These are phyloP conservation scores for Muscidifurax raptorellus DNA, from an alignment of 1,140 invertebrate genomes.

Conservation along the genomic window DNA sequence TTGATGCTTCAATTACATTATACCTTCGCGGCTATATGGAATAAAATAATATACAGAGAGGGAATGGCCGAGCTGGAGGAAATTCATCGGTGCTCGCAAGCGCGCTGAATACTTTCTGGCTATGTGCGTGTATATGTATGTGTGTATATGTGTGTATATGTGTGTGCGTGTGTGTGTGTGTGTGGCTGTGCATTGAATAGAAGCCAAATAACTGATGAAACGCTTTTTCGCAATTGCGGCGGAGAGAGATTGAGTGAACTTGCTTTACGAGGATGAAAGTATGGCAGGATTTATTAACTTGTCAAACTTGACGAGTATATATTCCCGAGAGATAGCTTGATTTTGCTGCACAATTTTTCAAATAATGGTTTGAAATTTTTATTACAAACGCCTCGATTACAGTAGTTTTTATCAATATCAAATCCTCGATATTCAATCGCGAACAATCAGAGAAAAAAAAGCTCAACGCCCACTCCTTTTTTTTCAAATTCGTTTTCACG, in stretches of 20 bases:
- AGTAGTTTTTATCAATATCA: too few relatives aligned
- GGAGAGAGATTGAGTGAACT: neutral
- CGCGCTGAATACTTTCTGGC: neutral
- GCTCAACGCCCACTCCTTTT: neutral
- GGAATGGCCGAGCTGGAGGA: neutral
- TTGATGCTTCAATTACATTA: conserved; percentile 37
- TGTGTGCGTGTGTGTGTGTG: too few relatives aligned
- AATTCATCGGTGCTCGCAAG: neutral
- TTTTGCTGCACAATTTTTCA: too few relatives aligned
- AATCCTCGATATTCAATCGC: too few relatives aligned
- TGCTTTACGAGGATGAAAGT: neutral
- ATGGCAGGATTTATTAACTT: neutral
- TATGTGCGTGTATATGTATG: neutral
- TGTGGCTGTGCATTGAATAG: neutral
- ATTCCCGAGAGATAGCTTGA: too few relatives aligned
- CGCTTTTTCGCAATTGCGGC: neutral
- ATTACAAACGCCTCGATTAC: too few relatives aligned
- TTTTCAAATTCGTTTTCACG: neutral
- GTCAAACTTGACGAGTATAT: neutral
- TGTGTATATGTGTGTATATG: neutral
- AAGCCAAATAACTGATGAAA: neutral
- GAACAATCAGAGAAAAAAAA: neutral
- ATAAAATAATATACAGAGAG: conserved; percentile 1
- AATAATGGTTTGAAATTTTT: too few relatives aligned
- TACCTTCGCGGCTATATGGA: neutral